Conservation (phyloP, 1,140 invertebrate genomes). For the Mercenaria mercenaria region DNA sequence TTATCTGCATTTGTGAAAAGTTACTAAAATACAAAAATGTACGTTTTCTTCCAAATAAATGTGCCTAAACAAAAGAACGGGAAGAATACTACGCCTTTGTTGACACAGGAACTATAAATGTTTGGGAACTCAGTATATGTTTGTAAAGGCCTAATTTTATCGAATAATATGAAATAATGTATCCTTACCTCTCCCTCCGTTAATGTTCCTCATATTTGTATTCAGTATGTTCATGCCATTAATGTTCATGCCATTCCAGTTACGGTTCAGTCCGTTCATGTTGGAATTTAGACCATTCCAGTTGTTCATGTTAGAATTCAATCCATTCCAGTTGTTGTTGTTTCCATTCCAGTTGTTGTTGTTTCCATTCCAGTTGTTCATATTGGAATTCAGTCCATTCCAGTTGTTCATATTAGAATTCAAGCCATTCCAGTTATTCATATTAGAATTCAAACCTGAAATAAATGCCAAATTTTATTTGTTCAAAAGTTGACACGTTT, state of each 20-base stretch:
- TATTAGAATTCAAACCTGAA: not conserved
- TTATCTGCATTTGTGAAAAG: too few relatives aligned
- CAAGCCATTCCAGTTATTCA: constrained; percentile 7
- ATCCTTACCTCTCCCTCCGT: constrained; percentile 18
- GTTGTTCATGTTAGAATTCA: constrained; percentile 12
- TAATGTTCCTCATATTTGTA: constrained; percentile 38
- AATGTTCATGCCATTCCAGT: constrained; percentile 23
- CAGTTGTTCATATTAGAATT: constrained; percentile 36
- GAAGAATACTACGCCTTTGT: too few relatives aligned
- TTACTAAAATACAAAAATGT: too few relatives aligned
- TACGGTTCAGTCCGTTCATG: too few relatives aligned
- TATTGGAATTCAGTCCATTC: constrained; percentile 15
- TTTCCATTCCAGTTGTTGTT: constrained; percentile 18
- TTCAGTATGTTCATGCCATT: not conserved
- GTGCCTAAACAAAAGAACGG: too few relatives aligned
- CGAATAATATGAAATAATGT: not conserved
- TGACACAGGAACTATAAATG: too few relatives aligned
- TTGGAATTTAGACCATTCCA: constrained; percentile 14
- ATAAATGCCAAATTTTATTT: too few relatives aligned
- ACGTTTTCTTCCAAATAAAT: too few relatives aligned
- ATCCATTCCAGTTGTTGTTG: constrained; percentile 32
- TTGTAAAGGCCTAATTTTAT: too few relatives aligned
- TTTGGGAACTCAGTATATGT: too few relatives aligned
- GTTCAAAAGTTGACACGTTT: too few relatives aligned
- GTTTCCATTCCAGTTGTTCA: not conserved